phyloP scores from a whole-genome alignment of 2,888 invertebrate genomes.

The Morpho helenor region DNA sequence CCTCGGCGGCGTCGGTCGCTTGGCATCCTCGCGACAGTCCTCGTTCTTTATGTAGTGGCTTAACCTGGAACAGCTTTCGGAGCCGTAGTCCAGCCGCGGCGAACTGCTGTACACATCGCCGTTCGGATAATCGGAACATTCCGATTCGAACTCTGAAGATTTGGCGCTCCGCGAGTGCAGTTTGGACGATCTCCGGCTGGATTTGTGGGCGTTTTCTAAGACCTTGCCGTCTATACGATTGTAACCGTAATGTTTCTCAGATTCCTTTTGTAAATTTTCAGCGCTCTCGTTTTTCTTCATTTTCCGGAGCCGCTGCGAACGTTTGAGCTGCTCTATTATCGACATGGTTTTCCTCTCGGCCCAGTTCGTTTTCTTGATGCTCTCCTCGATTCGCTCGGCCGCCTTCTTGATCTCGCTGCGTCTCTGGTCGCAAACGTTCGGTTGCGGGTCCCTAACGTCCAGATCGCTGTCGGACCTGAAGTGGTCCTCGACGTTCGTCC shows the following conservation, averaged over 20 bases:
- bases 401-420: slow-evolving; percentile 61
- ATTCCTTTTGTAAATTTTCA: slow-evolving; percentile 70
- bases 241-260: slow-evolving; percentile 69
- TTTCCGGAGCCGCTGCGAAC: slow-evolving; percentile 64
- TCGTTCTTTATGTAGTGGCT: slow-evolving; percentile 67
- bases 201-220: slow-evolving; percentile 76
- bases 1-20: slow-evolving; percentile 89
- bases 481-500: slow-evolving; percentile 60
- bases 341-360: slow-evolving; percentile 69
- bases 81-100: slow-evolving; percentile 75
- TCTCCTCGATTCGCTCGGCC: slow-evolving; percentile 65
- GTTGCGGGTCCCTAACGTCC: slow-evolving; percentile 48
- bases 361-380: slow-evolving; percentile 74
- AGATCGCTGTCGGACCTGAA: slow-evolving; percentile 63
- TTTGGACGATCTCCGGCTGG: slow-evolving; percentile 66
- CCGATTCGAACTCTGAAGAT: slow-evolving; percentile 89
- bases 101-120: slow-evolving; percentile 64
- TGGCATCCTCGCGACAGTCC: slow-evolving; percentile 58
- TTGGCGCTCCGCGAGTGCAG: slow-evolving; percentile 82
- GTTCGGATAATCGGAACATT: slow-evolving; percentile 77
- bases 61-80: slow-evolving; percentile 74
- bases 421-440: slow-evolving; percentile 43
- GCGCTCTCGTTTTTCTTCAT: slow-evolving; percentile 62
- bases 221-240: slow-evolving; percentile 73
- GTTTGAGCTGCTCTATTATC: slow-evolving; percentile 68